These are phyloP conservation scores for Cheirogaleus major DNA, from an alignment of 2,797 vertebrate species.

Conservation along the genomic window DNA sequence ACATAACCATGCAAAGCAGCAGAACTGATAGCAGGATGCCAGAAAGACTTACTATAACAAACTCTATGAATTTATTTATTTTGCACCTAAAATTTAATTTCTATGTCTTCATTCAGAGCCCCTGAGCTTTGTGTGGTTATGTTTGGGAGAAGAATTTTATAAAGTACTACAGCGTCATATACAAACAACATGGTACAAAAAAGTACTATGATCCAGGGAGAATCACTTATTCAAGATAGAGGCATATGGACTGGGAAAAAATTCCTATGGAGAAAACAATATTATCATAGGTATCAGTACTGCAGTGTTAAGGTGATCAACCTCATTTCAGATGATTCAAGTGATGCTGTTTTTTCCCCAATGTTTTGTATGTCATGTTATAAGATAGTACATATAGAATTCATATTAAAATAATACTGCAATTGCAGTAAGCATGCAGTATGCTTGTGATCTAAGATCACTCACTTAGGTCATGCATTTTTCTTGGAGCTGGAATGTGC, in stretches of 20 bases:
- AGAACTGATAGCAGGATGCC: not conserved
- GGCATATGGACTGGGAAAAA: not conserved
- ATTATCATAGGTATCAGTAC: not conserved
- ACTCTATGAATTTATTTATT: not conserved
- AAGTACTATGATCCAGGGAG: too few species aligned
- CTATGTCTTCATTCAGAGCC: not conserved
- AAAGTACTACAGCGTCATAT: not conserved
- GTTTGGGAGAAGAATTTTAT: constrained; percentile 8
- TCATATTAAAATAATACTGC: not conserved
- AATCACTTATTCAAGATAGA: not conserved
- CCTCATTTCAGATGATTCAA: not conserved
- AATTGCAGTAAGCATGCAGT: not conserved
- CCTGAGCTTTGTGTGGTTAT: not conserved
- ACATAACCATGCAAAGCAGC: not conserved
- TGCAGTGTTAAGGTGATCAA: not conserved
- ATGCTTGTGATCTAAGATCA: not conserved
- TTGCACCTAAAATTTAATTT: not conserved
- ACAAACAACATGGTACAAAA: not conserved
- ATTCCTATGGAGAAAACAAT: not conserved
- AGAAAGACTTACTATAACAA: not conserved
- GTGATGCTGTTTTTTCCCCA: not conserved
- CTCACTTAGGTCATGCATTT: not conserved
- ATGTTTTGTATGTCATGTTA: not conserved
- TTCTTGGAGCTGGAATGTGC: not conserved
- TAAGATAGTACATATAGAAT: not conserved